Evolutionary conservation across 2,888 invertebrate species (phyloP).

Genomic region (Pharmacophagus antenor): DNA sequence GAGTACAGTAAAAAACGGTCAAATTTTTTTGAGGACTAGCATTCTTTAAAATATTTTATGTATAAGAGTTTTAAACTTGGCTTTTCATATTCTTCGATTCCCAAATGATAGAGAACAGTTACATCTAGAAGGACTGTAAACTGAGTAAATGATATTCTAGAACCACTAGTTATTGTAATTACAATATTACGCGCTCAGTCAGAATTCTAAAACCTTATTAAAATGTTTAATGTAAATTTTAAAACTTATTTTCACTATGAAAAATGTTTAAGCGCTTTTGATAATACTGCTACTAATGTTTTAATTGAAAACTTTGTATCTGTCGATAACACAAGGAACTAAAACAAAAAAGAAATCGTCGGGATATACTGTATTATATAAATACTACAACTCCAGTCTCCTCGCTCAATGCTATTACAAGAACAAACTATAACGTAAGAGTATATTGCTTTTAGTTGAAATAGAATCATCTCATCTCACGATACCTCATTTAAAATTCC

Average conservation of each 20-base stretch:
- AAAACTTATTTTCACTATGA: neutral
- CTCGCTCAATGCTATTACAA: neutral
- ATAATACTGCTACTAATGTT: neutral
- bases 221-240: neutral
- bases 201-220: no score
- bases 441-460: conserved; percentile 1
- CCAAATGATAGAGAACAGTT: no score
- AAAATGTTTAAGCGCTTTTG: neutral
- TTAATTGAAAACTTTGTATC: neutral
- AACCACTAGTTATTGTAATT: no score
- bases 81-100: no score
- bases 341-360: neutral
- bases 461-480: neutral
- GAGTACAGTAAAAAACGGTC: no score
- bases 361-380: neutral
- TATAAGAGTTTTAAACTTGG: no score
- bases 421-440: neutral
- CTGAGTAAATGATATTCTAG: no score
- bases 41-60: no score
- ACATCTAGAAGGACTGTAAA: no score
- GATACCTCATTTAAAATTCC: conserved; percentile 5
- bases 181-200: no score
- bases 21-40: no score
- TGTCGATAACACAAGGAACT: neutral
- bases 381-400: neutral